Conservation (phyloP, 2,113 vertebrate species). For the Chloroceryle aenea region DNA sequence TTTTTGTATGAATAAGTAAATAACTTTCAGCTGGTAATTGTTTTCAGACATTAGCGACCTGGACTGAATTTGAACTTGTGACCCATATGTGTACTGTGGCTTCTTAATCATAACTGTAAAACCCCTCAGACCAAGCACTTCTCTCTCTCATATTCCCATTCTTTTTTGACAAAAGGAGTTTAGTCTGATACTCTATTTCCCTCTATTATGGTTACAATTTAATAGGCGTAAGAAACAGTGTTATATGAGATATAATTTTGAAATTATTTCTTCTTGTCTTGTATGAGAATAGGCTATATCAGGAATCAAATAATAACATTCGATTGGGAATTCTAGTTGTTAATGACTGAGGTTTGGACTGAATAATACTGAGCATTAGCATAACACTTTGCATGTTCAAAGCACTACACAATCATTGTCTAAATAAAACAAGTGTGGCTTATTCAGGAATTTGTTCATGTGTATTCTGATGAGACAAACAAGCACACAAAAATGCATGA, state of each 20-base stretch:
- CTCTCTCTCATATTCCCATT: not conserved
- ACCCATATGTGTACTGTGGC: not conserved
- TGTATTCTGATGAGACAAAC: conserved; percentile 1
- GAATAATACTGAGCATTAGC: not conserved
- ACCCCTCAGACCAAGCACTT: not conserved
- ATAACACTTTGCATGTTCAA: not conserved
- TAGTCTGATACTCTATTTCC: not conserved
- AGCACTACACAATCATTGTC: not conserved
- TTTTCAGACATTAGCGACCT: not conserved
- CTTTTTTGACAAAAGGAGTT: not conserved
- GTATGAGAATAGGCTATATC: not conserved
- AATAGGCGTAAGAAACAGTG: not conserved
- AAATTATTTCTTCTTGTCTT: not conserved
- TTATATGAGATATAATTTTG: not conserved
- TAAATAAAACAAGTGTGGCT: conserved; percentile 7
- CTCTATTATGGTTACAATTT: not conserved
- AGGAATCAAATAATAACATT: not conserved
- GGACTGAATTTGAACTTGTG: not conserved
- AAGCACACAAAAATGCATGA: not conserved
- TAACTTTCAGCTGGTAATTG: conserved; percentile 1
- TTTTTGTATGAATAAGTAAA: not conserved
- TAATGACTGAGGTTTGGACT: not conserved
- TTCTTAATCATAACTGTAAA: not conserved
- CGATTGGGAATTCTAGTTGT: not conserved
- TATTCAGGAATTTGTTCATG: not conserved